Base-by-base conservation (phyloP, 37 sponge, comb jelly and placozoan species). In the Geodia barretti region DNA sequence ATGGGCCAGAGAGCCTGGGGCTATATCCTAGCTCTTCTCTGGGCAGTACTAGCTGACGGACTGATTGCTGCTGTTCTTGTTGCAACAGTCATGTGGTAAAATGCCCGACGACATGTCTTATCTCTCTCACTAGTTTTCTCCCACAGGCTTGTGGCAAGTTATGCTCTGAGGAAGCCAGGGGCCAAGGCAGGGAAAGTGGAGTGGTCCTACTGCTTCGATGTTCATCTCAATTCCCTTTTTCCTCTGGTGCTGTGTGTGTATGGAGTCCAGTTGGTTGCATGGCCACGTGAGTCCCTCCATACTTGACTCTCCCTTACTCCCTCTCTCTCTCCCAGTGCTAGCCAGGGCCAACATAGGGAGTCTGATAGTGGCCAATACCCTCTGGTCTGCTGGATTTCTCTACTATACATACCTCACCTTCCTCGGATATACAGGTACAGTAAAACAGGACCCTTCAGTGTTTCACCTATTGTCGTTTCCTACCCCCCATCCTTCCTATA, bases 151-250 rank as follows among this genome's bases (percentile, higher is more conserved):
- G 54, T 47, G 11, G 14, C 54, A 47, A 7, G 54, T 17, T 47
- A 73, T 1, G 21, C 34, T 1, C 39, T 26, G 23, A 61, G 64
- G 1, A 62, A 80, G 41, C 70, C 67, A 2, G 54, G 54, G 11
- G 11, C 54, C 54, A 17, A 7, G 7, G 11, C 54, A 17, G 54
- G 11, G 11, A 47, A 47, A 7, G 94, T 95, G 60, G 96, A 98
- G 88, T 98, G 96, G 92, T 90, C 90, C 20, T 98, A 98, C 71
- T 87, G 94, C 17, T 95, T 98, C 75, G 99, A 98, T 86, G 91
- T 98, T 17, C 99, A 98, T 64, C 83, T 95, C 68, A 98, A 98
- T 83, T 89, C 96, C 29, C 91, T 94, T 75, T 79, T 95, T 39
- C 94, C 99, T 20, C 39, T 94, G 25, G 79, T 91, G 21, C 72